Base-by-base conservation (phyloP, 35 echinoderm and acorn worm species). In the Apostichopus parvimensis region DNA sequence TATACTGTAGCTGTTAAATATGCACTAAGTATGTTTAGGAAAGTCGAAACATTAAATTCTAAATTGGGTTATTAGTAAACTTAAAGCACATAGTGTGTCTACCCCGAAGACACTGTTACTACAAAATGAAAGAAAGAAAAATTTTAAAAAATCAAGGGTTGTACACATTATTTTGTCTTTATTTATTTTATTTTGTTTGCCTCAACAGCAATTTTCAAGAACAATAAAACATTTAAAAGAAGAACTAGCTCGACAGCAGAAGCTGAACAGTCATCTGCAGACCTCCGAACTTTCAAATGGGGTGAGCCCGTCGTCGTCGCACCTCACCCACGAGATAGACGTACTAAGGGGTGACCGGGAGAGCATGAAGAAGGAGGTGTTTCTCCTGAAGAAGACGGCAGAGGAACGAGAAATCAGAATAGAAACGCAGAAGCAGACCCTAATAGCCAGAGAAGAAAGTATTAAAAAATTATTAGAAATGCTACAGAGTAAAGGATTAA, bases 381-480 rank as follows among this genome's bases (percentile, higher is more conserved):
- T 99, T 85, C 97, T 99, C 53, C 72, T 99, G 87, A 87, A 95
- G n/a, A 99, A 99, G 79, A 99, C 97, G 13, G 87, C 95, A 54
- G 97, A 99, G 65, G 97, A 99, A 86, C 93, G 95, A 91, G 95
- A 99, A 90, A 92, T 99, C 13, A 92, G 97, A 70, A 96, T 96
- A 84, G 97, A 99, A 79, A 99, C 97, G 5, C 97, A 99, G 92
- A 99, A 99, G 77, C 97, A 99, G 85, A 99, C 97, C 5, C 84
- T 99, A 12, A 71, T 92, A 6, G 95, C 97, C 58, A 76, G 97
- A 58, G 97, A 99, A 64, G 97, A 99, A 75, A 96, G 94, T 80
- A 96, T 99, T 91, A 99, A 99, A 91, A 99, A 99, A 83, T 79
- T 99, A 24, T 77, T 99, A 59, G 97, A 99, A 93, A 99, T 99